phyloP scores from a whole-genome alignment of 2,888 invertebrate species.

The Theretra japonica region DNA sequence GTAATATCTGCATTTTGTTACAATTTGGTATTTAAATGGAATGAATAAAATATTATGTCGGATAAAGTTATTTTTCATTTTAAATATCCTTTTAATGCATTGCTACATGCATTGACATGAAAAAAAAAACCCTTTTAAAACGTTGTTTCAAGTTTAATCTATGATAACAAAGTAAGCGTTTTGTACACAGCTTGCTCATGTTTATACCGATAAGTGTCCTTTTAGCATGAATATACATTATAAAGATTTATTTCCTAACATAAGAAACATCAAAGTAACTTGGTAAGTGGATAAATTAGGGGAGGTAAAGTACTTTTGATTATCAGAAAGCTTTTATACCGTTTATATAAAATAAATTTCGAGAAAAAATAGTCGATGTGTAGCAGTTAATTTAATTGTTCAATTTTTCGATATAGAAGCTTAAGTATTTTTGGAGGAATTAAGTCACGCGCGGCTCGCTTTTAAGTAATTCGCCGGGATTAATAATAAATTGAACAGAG shows the following conservation, averaged over 20 bases:
- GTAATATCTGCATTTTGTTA: slow-evolving; percentile 77
- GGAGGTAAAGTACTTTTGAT: neutral
- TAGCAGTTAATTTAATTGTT: slow-evolving; percentile 35
- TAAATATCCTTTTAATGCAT: neutral
- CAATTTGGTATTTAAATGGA: slow-evolving; percentile 80
- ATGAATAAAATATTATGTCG: slow-evolving; percentile 80
- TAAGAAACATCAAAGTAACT: too few species aligned
- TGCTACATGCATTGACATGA: too few species aligned
- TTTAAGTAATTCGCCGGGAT: slow-evolving; percentile 43
- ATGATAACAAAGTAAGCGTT: too few species aligned
- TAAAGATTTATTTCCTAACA: too few species aligned
- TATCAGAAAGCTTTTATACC: neutral
- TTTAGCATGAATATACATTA: too few species aligned
- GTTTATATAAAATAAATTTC: too few species aligned
- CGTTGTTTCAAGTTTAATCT: too few species aligned
- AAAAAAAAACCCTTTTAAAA: too few species aligned
- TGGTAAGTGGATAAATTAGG: too few species aligned
- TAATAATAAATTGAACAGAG: slow-evolving; percentile 45
- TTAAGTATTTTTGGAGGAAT: slow-evolving; percentile 39
- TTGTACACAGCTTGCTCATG: too few species aligned
- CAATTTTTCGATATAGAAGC: slow-evolving; percentile 37
- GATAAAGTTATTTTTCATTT: slow-evolving; percentile 68
- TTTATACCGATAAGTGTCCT: too few species aligned
- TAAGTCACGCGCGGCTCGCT: slow-evolving; percentile 39
- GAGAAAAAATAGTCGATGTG: slow-evolving; percentile 30